These are phyloP conservation scores for Caranx melampygus DNA, from an alignment of 2,113 vertebrate species.

Conservation along the genomic window DNA sequence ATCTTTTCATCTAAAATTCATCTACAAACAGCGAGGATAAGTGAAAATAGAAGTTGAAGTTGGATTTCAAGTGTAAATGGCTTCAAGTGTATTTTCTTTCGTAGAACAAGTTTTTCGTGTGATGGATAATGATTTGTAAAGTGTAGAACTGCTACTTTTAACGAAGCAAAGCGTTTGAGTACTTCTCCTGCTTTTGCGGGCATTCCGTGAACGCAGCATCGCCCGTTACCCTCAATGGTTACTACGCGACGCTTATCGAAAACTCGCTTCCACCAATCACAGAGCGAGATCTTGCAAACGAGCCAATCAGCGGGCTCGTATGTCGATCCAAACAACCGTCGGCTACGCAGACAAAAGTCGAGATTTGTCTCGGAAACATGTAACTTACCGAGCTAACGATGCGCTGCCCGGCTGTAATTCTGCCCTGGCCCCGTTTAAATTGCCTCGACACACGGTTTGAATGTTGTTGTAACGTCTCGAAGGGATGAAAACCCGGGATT, in stretches of 20 bases:
- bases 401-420: fast-evolving
- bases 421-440: fast-evolving
- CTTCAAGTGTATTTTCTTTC: too few species aligned
- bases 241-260: constrained; percentile 59
- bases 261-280: constrained; percentile 71
- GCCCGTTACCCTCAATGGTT: constrained; percentile 33
- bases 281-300: constrained; percentile 39
- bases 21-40: too few species aligned
- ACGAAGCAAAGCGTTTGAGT: neutral
- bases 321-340: constrained; percentile 18
- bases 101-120: too few species aligned
- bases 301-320: constrained; percentile 63
- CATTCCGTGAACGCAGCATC: neutral
- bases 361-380: constrained; percentile 32
- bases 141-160: neutral
- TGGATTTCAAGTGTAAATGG: too few species aligned
- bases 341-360: constrained; percentile 5
- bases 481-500: constrained; percentile 90
- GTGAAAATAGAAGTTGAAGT: too few species aligned
- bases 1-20: too few species aligned
- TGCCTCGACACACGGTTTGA: fast-evolving
- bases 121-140: too few species aligned
- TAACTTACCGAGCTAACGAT: neutral
- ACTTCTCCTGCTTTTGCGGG: neutral
- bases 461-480: neutral